Evolutionary conservation across 2,113 vertebrate genomes (phyloP).

Genomic region (Oostethus manadensis): DNA sequence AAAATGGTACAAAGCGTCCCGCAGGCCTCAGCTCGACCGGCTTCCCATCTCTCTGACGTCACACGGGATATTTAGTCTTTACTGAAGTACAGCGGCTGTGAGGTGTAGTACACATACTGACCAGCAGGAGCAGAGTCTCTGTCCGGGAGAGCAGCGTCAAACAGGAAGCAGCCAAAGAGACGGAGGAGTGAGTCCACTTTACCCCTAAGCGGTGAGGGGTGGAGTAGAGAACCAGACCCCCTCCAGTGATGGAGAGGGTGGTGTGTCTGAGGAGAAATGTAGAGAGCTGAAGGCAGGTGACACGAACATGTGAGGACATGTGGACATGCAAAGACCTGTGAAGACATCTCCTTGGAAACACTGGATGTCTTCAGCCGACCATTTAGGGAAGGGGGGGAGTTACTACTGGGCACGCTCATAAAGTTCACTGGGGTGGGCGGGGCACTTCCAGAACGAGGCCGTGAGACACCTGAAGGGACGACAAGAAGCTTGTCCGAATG

Average conservation of each 20-base stretch:
- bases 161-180: conserved; percentile 90
- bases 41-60: conserved; percentile 74
- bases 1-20: conserved; percentile 92
- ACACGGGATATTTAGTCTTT: conserved; percentile 21
- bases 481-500: background rate
- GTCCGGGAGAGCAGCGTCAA: conserved; percentile 87
- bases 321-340: background rate
- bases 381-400: conserved; percentile 50
- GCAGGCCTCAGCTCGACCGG: conserved; percentile 87
- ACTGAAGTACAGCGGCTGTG: background rate
- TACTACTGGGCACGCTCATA: conserved; percentile 75
- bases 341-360: conserved; percentile 8
- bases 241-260: conserved; percentile 25
- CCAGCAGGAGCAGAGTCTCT: conserved; percentile 78
- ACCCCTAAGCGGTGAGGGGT: conserved; percentile 84
- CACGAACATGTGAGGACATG: background rate
- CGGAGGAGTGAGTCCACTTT: conserved; percentile 92
- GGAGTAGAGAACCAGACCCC: conserved; percentile 42
- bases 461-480: conserved; percentile 78
- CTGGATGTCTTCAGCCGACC: conserved; percentile 10
- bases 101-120: conserved; percentile 30
- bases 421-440: conserved; percentile 84
- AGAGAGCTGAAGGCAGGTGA: background rate
- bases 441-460: conserved; percentile 87
- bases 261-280: conserved; percentile 3